phyloP scores from a whole-genome alignment of 2,113 vertebrate species.

The Blennius ocellaris region DNA sequence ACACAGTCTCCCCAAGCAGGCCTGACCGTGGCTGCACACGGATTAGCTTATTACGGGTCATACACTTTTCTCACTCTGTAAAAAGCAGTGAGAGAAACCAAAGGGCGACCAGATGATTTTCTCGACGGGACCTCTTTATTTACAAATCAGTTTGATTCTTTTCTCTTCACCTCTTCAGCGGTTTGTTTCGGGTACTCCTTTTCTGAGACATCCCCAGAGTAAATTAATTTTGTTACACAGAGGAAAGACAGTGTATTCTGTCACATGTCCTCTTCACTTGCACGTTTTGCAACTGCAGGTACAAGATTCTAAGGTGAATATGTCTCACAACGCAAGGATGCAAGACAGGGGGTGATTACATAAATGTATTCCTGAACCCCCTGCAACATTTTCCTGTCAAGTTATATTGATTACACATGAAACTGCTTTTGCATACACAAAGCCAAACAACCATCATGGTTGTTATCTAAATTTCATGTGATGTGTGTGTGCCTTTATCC shows the following conservation, averaged over 20 bases:
- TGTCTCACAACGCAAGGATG: neutral
- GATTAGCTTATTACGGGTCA: conserved; percentile 76
- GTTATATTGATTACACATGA: conserved; percentile 44
- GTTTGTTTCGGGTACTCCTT: neutral
- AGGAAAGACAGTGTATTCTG: neutral
- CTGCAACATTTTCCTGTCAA: conserved; percentile 31
- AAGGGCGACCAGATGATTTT: conserved; percentile 51
- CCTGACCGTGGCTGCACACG: conserved; percentile 60
- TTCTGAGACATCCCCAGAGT: conserved; percentile 5
- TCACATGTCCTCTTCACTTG: neutral
- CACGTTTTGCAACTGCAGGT: neutral
- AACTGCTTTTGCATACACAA: conserved; percentile 32
- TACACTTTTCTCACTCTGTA: conserved; percentile 29
- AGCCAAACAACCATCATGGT: conserved; percentile 21
- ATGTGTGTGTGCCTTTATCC: conserved; percentile 19
- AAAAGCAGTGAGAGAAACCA: conserved; percentile 30
- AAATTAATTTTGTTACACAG: conserved; percentile 6
- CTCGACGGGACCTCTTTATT: conserved; percentile 42
- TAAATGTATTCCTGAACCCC: conserved; percentile 1
- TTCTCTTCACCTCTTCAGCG: conserved; percentile 14
- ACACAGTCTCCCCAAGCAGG: conserved; percentile 62
- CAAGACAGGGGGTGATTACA: neutral
- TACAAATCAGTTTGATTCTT: conserved; percentile 49
- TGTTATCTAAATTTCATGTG: conserved; percentile 20
- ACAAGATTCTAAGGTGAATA: neutral